Evolutionary conservation across 1,140 invertebrate species (phyloP), one percentile per base, ranked within the genome.

Genomic region (Saccostrea cuccullata): DNA sequence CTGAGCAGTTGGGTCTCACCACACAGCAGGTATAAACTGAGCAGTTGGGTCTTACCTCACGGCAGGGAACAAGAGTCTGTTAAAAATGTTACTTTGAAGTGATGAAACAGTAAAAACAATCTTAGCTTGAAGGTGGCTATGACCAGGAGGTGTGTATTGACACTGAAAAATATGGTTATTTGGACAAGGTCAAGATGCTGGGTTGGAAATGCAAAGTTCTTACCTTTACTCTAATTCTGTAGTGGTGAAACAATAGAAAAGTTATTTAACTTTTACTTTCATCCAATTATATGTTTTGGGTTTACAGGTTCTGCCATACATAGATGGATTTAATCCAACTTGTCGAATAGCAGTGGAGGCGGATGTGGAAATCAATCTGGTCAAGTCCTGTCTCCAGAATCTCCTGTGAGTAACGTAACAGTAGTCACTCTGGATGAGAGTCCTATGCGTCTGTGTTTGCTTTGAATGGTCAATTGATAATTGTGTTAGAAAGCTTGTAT

Each of bases 351-450:
- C 95, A 26, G 92, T 94, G 47, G 95, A 96, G 91, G 97, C 98
- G 4, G 98, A 98, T 92, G 98, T 99, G 0, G 98, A 99, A 93
- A 98, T 97, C 88, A 98, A 98, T 95, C 95, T 99, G 60, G 98
- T 99, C 0, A 99, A 99, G 95, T 97, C 98, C 12, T 98, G 98
- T 94, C 97, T 99, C 70, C 98, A 98, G 94, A 99, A 99, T 96
- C 96, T 99, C 86, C 96, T 98, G 92, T 99, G 93, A 94, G 93
- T 94, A 47, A 8, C 56, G 23, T 12, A 26, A 1, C 58, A 64
- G 15, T 64, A 4, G 4, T 17, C 58, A 20, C 6, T 64, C 58
- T 17, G 47, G 6, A 47, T 47, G 5, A 47, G 47, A 47, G 47
- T 47, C 5, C 47, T 47, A 47, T 5, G 9, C 6, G 5, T 47